Percentiles rank a stretch among this genome's conserved stretches.
Conservation (phyloP, 1,140 invertebrate species). For the Cylas formicarius region DNA sequence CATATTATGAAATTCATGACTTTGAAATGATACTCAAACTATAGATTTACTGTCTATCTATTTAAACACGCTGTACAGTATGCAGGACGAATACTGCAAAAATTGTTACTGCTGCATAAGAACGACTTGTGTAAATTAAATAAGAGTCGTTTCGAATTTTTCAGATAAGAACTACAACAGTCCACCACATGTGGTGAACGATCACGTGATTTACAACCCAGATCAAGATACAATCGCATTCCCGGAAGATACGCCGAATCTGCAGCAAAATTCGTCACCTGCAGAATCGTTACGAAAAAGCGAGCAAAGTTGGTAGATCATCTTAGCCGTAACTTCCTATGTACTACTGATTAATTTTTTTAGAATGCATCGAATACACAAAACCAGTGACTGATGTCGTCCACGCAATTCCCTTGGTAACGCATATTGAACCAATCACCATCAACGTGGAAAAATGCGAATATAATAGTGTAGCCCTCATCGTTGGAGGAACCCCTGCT, state of each 20-base stretch:
- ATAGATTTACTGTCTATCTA: too few species aligned
- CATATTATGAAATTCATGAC: too few species aligned
- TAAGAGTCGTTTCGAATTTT: too few species aligned
- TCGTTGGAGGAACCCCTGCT: constrained; percentile 49
- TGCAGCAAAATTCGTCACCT: background rate
- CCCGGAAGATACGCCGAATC: constrained; percentile 1
- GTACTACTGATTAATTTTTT: constrained; percentile 17
- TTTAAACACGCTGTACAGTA: too few species aligned
- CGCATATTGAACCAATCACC: constrained; percentile 31
- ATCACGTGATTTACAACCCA: background rate
- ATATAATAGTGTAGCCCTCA: constrained; percentile 42
- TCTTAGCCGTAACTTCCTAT: background rate
- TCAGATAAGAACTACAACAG: too few species aligned
- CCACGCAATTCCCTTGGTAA: constrained; percentile 39
- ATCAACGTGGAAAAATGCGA: constrained; percentile 40
- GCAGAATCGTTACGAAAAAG: constrained; percentile 24
- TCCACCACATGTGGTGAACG: background rate
- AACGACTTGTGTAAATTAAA: too few species aligned
- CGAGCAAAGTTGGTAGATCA: constrained; percentile 23
- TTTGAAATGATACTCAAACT: too few species aligned
- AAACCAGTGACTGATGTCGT: constrained; percentile 34
- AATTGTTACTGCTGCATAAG: too few species aligned
- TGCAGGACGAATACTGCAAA: too few species aligned
- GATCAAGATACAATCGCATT: background rate
- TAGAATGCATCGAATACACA: constrained; percentile 44